A percentile compares a stretch with the other conserved stretches of the same genome.
Evolutionary conservation across 2,888 invertebrate genomes (phyloP).

Genomic region (Sympetrum striolatum): DNA sequence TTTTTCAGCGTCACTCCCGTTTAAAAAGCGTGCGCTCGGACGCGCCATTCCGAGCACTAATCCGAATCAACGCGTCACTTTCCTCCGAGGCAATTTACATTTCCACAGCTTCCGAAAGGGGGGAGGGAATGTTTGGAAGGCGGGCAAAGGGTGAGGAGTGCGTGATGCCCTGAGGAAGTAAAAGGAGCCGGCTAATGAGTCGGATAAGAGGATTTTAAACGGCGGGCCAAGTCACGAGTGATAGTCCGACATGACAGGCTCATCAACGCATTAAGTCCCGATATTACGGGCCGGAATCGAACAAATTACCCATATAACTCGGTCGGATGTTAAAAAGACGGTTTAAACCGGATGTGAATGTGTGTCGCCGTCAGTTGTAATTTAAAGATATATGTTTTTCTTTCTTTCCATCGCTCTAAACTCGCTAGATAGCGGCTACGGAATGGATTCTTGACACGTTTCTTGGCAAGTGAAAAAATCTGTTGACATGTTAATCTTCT

Average conservation of each 20-base stretch:
- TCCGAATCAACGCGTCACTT: not conserved
- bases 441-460: too few relatives aligned
- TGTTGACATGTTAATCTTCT: too few relatives aligned
- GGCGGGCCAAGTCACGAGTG: not conserved
- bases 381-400: too few relatives aligned
- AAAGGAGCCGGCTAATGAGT: not conserved
- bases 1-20: not conserved
- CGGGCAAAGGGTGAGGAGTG: not conserved
- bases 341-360: too few relatives aligned
- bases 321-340: too few relatives aligned
- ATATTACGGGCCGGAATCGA: too few relatives aligned
- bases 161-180: not conserved
- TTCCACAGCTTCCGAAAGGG: not conserved
- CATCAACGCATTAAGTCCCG: too few relatives aligned
- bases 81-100: slow-evolving; percentile 1
- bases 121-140: not conserved
- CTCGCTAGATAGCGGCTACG: too few relatives aligned
- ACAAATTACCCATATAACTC: too few relatives aligned
- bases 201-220: not conserved
- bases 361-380: too few relatives aligned
- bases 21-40: not conserved
- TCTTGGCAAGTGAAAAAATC: too few relatives aligned
- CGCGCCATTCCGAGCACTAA: not conserved
- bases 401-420: too few relatives aligned
- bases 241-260: not conserved